Conservation (phyloP, 1,140 invertebrate genomes). For the Grapholita molesta region DNA sequence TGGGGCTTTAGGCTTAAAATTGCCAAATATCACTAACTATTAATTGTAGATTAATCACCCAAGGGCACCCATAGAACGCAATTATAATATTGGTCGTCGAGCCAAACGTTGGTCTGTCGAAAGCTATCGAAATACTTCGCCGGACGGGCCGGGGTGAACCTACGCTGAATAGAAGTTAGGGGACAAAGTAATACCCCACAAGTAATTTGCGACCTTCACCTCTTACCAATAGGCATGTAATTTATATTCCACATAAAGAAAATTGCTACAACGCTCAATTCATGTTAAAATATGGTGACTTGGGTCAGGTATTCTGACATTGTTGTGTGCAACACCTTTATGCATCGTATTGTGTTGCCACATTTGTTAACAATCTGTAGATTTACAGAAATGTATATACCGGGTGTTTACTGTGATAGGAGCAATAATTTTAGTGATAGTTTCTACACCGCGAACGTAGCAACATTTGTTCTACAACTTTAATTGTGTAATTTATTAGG, state of each 20-base stretch:
- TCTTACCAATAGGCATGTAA: conserved; percentile 21
- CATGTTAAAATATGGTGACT: neutral
- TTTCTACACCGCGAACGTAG: too few species aligned
- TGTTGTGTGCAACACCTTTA: neutral
- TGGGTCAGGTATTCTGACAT: neutral
- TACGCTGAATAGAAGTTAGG: neutral
- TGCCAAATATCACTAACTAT: too few species aligned
- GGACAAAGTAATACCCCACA: conserved; percentile 20
- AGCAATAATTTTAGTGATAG: too few species aligned
- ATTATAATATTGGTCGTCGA: too few species aligned
- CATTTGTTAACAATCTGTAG: neutral
- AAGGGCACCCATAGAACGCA: too few species aligned
- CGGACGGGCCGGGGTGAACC: neutral
- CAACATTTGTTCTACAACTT: too few species aligned
- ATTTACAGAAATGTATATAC: too few species aligned
- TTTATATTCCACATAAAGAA: neutral
- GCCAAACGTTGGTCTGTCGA: neutral
- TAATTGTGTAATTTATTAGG: too few species aligned
- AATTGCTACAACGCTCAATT: neutral
- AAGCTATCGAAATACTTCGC: neutral
- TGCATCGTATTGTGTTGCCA: neutral
- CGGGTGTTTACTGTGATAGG: too few species aligned
- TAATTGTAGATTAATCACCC: too few species aligned
- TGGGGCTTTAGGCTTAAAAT: too few species aligned
- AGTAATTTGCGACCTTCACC: conserved; percentile 48